A percentile compares a stretch with the other conserved stretches of the same genome.
phyloP scores from a whole-genome alignment of 2,113 vertebrate genomes.

The Scytalopus superciliaris region DNA sequence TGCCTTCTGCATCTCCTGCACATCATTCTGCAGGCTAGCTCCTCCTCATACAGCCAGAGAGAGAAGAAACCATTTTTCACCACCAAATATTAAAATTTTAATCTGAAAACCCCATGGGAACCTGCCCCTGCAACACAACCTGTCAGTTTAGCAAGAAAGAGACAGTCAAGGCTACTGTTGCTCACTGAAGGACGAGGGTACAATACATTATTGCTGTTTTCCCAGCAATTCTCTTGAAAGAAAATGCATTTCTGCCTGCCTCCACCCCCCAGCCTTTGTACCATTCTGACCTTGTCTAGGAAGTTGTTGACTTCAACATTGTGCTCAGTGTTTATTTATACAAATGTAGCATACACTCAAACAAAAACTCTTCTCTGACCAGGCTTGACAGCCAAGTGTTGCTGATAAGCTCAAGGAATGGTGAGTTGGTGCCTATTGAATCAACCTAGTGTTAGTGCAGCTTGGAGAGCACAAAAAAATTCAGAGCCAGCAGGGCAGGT shows the following conservation, averaged over 20 bases:
- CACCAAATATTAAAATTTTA: not conserved
- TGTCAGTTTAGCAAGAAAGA: not conserved
- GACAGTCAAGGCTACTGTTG: slow-evolving; percentile 35
- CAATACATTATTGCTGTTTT: slow-evolving; percentile 66
- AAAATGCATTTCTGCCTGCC: slow-evolving; percentile 58
- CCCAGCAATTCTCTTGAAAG: slow-evolving; percentile 70
- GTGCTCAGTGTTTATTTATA: slow-evolving; percentile 68
- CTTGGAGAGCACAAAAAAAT: not conserved
- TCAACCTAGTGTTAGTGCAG: not conserved
- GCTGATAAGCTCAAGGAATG: slow-evolving; percentile 43
- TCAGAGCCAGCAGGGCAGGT: not conserved
- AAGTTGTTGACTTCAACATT: slow-evolving; percentile 67
- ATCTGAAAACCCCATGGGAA: not conserved
- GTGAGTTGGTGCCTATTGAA: not conserved
- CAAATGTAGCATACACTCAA: slow-evolving; percentile 48
- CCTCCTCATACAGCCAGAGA: not conserved
- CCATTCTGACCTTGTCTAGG: slow-evolving; percentile 61
- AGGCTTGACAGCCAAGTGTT: slow-evolving; percentile 44
- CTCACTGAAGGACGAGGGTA: slow-evolving; percentile 68
- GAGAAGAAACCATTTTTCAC: not conserved
- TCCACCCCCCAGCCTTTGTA: slow-evolving; percentile 51
- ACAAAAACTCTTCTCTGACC: slow-evolving; percentile 25
- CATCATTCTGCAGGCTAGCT: not conserved
- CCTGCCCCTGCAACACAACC: not conserved
- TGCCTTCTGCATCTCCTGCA: not conserved